Evolutionary conservation across 2,797 vertebrate species (phyloP), one percentile per base, ranked within the genome.

Genomic region (Pseudomugil gertrudae): DNA sequence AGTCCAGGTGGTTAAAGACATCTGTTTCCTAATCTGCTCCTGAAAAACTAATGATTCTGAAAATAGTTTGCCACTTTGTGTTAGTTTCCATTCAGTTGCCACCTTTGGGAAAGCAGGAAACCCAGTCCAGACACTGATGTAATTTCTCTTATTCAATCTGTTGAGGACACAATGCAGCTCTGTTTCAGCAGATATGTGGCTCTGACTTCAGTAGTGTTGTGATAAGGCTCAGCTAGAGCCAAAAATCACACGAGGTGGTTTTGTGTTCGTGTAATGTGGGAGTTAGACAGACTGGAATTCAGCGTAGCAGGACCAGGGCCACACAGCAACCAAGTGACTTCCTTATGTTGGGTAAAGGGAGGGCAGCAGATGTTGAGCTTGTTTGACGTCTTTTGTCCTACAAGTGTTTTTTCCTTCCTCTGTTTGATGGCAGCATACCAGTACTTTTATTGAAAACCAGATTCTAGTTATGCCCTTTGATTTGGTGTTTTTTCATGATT

Each of bases 201-300:
- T 72, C 72, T 4, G 2, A 76, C 74, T 76, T 67, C 58, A 43
- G 69, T 11, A 61, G 65, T 67, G 51, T 79, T 85, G 71, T 75
- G 88, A 91, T 90, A 89, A 92, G 78, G 66, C 57, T 47, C 45
- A 59, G 64, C 74, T 36, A 66, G 69, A 86, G 85, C 88, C 85
- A 88, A 83, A 77, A 83, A 78, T 89, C 85, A 84, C 80, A 88
- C 80, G 83, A 78, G 83, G 87, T 87, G 73, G 72, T 88, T 89
- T 84, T 78, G 79, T 84, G 76, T 87, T 87, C 36, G 40, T 75
- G 83, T 83, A 78, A 81, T 63, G 73, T 84, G 64, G 79, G 80
- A 87, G 63, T 64, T 62, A 71, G 68, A 83, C 50, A 0, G 48
- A 26, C 61, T 84, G 83, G 79, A 87, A 79, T 86, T 76, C 68